These are phyloP conservation scores for Plebejus melissa DNA, from an alignment of 2,888 invertebrate species.

Conservation along the genomic window DNA sequence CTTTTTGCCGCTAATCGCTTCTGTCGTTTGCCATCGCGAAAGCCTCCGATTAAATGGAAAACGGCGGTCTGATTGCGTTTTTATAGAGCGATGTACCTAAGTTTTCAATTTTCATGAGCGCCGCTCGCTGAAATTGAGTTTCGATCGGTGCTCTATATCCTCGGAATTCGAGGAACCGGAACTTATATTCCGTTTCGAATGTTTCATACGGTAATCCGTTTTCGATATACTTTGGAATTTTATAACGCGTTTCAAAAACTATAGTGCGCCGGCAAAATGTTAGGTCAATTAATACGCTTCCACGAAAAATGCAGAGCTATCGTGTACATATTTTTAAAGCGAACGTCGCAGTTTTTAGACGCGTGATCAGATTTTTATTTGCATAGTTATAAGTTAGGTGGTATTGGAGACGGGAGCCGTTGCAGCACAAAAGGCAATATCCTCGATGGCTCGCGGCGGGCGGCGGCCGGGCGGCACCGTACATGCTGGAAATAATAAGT, in stretches of 20 bases:
- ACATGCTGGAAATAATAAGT: constrained; percentile 26
- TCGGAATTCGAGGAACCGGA: constrained; percentile 1
- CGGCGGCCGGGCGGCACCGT: background rate
- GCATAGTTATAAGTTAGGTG: background rate
- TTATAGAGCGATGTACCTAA: background rate
- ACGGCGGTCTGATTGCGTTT: constrained; percentile 1
- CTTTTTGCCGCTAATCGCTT: constrained; percentile 10
- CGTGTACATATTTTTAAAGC: constrained; percentile 8
- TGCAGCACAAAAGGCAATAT: constrained; percentile 25
- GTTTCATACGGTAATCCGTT: background rate
- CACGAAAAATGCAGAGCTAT: background rate
- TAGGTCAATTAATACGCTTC: background rate
- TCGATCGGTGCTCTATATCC: background rate
- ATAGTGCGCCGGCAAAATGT: background rate
- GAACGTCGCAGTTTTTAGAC: background rate
- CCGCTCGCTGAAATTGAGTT: background rate
- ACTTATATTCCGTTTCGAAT: background rate
- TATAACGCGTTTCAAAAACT: background rate
- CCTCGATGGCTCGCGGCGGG: constrained; percentile 17
- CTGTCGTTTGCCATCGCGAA: constrained; percentile 17
- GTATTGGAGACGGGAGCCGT: constrained; percentile 4
- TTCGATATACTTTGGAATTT: constrained; percentile 3
- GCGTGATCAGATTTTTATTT: constrained; percentile 15
- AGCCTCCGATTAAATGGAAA: constrained; percentile 15
- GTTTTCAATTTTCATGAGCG: constrained; percentile 7